Percentiles rank a stretch among this genome's conserved stretches.
These are phyloP conservation scores for Tonatia bakeri DNA, from an alignment of 2,113 vertebrate genomes.

Conservation along the genomic window DNA sequence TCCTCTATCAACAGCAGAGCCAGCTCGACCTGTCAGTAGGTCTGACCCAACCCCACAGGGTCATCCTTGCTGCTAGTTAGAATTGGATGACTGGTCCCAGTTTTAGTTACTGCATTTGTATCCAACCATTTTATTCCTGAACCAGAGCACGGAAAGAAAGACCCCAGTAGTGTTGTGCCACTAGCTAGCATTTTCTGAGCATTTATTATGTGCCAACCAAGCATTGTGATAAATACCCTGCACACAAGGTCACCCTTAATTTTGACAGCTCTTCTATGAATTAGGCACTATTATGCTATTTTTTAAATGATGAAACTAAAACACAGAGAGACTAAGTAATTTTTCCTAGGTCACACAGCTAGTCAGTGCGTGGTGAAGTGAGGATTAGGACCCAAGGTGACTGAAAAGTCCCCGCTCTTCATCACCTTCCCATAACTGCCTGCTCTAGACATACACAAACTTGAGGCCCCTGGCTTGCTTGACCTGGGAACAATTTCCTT, in stretches of 20 bases:
- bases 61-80: neutral
- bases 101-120: neutral
- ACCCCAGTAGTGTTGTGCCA: neutral
- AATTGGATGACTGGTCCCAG: neutral
- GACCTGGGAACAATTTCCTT: neutral
- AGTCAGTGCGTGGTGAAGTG: neutral
- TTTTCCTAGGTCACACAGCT: neutral
- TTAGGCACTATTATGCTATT: neutral
- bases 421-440: neutral
- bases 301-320: neutral
- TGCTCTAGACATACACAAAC: neutral
- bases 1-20: neutral
- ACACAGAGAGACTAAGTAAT: neutral
- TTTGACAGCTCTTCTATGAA: neutral
- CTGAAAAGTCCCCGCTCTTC: neutral
- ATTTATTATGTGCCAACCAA: neutral
- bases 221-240: neutral
- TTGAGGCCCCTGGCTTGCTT: neutral
- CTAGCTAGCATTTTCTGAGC: neutral
- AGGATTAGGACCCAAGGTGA: neutral
- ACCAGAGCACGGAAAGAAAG: neutral
- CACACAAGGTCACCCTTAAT: neutral
- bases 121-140: neutral
- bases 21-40: neutral
- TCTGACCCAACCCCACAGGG: neutral